Evolutionary conservation across 1,140 invertebrate genomes (phyloP).

Genomic region (Dinoponera quadriceps): DNA sequence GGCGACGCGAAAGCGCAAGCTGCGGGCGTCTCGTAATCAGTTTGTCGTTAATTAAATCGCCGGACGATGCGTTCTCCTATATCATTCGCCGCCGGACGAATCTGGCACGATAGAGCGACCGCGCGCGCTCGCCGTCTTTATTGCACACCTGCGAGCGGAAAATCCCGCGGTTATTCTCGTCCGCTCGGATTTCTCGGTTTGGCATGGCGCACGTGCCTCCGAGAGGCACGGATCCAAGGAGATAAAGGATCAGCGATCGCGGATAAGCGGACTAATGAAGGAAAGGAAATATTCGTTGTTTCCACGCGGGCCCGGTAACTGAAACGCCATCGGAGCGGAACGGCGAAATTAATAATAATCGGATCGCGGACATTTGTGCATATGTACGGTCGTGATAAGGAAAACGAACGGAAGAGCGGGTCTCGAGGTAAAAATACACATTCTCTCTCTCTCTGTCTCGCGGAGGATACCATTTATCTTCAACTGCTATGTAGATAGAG

Average conservation of each 20-base stretch:
- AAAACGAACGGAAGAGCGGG: too few species aligned
- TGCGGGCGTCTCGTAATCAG: not conserved
- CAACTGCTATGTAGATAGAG: too few species aligned
- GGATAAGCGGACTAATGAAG: constrained; percentile 26
- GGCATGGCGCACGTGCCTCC: not conserved
- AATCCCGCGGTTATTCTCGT: constrained; percentile 32
- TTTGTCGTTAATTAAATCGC: constrained; percentile 8
- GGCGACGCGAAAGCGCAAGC: not conserved
- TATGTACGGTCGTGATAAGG: too few species aligned
- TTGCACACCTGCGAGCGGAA: too few species aligned
- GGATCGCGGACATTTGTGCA: too few species aligned
- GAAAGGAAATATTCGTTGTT: constrained; percentile 18
- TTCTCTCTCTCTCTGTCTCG: too few species aligned
- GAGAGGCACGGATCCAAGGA: not conserved
- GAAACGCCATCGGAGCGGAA: not conserved
- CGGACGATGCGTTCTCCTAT: not conserved
- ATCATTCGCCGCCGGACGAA: constrained; percentile 10
- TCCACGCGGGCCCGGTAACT: not conserved
- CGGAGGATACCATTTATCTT: too few species aligned
- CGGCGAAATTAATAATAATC: constrained; percentile 21
- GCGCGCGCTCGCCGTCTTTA: not conserved
- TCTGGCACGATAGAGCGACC: constrained; percentile 30
- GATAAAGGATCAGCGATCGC: constrained; percentile 35
- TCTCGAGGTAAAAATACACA: too few species aligned
- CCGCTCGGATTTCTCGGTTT: constrained; percentile 24